A percentile compares a stretch with the other conserved stretches of the same genome.
phyloP scores from a whole-genome alignment of 1,140 invertebrate genomes.

The Notospermus geniculatus region DNA sequence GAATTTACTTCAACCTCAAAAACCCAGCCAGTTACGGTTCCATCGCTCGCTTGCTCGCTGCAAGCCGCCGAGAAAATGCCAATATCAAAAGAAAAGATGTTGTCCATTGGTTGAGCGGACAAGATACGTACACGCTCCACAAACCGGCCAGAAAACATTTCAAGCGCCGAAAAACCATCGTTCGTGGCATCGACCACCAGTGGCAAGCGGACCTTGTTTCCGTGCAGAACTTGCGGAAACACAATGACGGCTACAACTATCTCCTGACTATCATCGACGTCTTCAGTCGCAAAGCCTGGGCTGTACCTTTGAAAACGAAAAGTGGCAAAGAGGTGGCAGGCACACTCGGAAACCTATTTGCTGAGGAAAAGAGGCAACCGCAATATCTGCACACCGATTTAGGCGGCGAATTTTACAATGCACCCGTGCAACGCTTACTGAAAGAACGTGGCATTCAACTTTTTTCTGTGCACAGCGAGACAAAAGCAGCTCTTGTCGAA shows the following conservation, averaged over 20 bases:
- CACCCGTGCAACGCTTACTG: conserved; percentile 15
- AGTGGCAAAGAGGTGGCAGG: conserved; percentile 32
- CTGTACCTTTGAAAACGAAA: conserved; percentile 57
- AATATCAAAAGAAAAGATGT: background rate
- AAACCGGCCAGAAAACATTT: conserved; percentile 17
- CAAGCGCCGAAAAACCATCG: conserved; percentile 11
- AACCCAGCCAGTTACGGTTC: too few species aligned
- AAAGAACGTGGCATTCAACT: conserved; percentile 13
- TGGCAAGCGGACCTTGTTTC: conserved; percentile 52
- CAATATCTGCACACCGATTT: conserved; percentile 13
- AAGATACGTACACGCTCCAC: conserved; percentile 22
- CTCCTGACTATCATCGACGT: conserved; percentile 57
- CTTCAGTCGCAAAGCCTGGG: conserved; percentile 57
- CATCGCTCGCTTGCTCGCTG: too few species aligned
- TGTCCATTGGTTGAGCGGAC: conserved; percentile 20
- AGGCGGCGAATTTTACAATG: conserved; percentile 21
- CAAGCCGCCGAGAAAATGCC: too few species aligned
- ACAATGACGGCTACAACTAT: conserved; percentile 55
- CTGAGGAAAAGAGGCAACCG: background rate
- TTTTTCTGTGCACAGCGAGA: conserved; percentile 34
- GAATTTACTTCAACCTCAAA: too few species aligned
- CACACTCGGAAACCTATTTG: conserved; percentile 34
- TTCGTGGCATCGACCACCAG: conserved; percentile 39
- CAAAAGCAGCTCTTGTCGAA: conserved; percentile 57
- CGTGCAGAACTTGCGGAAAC: conserved; percentile 34